Percentiles rank a stretch among this genome's conserved stretches.
Evolutionary conservation across 2,113 vertebrate species (phyloP).

Genomic region (Xerus inauris): DNA sequence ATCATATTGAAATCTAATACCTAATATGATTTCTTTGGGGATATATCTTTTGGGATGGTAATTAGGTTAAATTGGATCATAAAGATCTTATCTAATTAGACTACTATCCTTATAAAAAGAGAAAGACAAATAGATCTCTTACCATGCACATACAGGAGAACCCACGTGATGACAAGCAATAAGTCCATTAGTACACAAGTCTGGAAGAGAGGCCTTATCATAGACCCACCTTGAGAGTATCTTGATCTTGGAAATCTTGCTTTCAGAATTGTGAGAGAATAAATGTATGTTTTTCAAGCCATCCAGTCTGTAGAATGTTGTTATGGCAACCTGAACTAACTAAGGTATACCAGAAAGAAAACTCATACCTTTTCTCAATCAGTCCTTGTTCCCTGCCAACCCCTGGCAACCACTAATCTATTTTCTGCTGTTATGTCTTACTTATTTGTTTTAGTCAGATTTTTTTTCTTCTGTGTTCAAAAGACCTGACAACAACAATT

Average conservation of each 20-base stretch:
- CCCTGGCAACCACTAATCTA: neutral
- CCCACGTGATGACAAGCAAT: neutral
- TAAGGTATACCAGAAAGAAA: neutral
- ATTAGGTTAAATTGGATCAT: neutral
- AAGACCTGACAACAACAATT: too few relatives aligned
- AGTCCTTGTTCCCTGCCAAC: fast-evolving
- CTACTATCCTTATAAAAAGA: neutral
- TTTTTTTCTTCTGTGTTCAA: neutral
- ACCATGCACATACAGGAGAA: neutral
- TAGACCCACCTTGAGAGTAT: neutral
- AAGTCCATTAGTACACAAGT: neutral
- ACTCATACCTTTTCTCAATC: neutral
- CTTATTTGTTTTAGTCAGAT: neutral
- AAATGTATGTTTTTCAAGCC: neutral
- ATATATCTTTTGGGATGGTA: neutral
- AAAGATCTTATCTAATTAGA: neutral
- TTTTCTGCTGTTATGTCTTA: neutral
- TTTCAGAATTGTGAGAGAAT: neutral
- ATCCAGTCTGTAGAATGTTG: neutral
- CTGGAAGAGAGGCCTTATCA: neutral
- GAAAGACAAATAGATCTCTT: neutral
- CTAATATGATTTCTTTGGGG: neutral
- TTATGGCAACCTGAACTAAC: neutral
- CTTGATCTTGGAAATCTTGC: neutral
- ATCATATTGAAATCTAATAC: neutral